phyloP scores from a whole-genome alignment of 2,888 invertebrate species.

The Luffia ferchaultella region DNA sequence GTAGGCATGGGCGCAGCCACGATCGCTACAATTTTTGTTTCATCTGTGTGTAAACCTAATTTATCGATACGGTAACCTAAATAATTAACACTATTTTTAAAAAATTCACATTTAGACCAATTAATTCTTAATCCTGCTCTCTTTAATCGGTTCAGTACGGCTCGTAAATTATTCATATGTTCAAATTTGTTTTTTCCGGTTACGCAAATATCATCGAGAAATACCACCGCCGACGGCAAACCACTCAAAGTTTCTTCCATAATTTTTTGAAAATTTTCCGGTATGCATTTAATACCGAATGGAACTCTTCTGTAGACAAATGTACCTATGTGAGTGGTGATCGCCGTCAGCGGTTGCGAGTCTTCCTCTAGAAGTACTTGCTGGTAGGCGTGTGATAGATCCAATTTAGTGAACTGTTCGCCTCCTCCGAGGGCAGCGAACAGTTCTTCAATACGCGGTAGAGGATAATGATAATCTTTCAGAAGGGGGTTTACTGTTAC shows the following conservation, averaged over 20 bases:
- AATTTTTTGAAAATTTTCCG: conserved; percentile 21
- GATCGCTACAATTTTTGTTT: conserved; percentile 12
- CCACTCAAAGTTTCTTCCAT: conserved; percentile 18
- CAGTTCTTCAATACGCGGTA: conserved; percentile 19
- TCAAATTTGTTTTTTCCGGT: conserved; percentile 9
- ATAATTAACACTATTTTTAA: conserved; percentile 15
- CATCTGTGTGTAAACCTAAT: conserved; percentile 16
- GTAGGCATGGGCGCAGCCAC: neutral
- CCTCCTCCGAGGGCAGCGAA: conserved; percentile 17
- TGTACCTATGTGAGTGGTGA: conserved; percentile 20
- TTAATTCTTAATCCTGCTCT: conserved; percentile 13
- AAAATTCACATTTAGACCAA: conserved; percentile 16
- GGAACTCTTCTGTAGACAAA: conserved; percentile 21
- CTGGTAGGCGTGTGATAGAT: no score
- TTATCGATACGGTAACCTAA: conserved; percentile 16
- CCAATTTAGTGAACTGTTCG: conserved; percentile 18
- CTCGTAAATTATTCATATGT: conserved; percentile 11
- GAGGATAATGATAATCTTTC: conserved; percentile 18
- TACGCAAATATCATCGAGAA: conserved; percentile 18
- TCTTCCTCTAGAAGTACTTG: conserved; percentile 8
- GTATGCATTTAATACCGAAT: conserved; percentile 15
- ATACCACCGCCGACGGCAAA: conserved; percentile 14
- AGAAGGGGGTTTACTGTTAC: conserved; percentile 20
- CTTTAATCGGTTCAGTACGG: conserved; percentile 14
- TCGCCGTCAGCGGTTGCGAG: conserved; percentile 16